Conservation (phyloP, 2,113 vertebrate species). For the Neodontobutis hainanensis region DNA sequence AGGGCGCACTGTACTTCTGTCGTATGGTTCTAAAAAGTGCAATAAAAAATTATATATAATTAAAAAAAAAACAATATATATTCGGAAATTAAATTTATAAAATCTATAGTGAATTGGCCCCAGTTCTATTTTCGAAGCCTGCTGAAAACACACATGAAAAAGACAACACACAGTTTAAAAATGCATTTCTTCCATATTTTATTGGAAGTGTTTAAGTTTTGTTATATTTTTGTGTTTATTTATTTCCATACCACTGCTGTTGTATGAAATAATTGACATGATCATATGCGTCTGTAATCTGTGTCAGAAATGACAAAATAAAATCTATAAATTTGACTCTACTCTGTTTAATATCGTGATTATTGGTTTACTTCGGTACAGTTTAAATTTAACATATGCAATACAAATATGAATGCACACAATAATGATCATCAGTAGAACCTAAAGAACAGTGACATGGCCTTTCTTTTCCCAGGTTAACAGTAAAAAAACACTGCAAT, state of each 20-base stretch:
- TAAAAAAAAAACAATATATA: background rate
- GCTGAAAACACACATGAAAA: constrained; percentile 41
- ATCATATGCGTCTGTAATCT: constrained; percentile 64
- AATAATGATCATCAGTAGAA: too few species aligned
- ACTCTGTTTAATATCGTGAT: too few species aligned
- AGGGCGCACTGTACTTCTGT: constrained; percentile 11
- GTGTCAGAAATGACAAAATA: constrained; percentile 68
- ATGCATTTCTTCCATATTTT: constrained; percentile 79
- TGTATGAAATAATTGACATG: constrained; percentile 58
- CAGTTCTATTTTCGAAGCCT: constrained; percentile 30
- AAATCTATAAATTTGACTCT: constrained; percentile 47
- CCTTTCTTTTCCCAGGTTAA: too few species aligned
- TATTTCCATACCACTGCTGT: constrained; percentile 73
- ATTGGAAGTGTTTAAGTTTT: constrained; percentile 71
- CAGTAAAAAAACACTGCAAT: too few species aligned
- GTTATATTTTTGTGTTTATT: constrained; percentile 75
- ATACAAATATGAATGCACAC: too few species aligned
- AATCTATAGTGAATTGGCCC: constrained; percentile 14
- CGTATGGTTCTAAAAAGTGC: constrained; percentile 59
- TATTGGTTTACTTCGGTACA: too few species aligned
- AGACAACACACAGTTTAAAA: constrained; percentile 60
- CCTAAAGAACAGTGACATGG: too few species aligned
- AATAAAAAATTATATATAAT: constrained; percentile 41
- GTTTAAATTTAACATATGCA: too few species aligned
- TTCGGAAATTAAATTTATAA: background rate